Evolutionary conservation across 2,113 vertebrate genomes (phyloP).

Genomic region (Zeus faber): DNA sequence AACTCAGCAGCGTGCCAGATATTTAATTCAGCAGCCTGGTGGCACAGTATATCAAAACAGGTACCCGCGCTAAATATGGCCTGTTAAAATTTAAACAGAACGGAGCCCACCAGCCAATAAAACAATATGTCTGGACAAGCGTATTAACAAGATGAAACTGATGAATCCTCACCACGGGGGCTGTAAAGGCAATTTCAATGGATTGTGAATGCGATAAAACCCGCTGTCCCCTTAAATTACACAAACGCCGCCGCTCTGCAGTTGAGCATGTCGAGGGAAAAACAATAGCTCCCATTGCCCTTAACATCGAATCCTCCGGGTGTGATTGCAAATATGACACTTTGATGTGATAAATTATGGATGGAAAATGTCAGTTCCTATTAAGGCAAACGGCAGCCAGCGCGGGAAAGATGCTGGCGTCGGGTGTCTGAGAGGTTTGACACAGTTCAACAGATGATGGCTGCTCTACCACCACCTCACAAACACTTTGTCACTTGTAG

Average conservation of each 20-base stretch:
- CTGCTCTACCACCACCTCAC: too few relatives aligned
- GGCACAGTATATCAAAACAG: constrained; percentile 49
- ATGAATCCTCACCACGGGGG: constrained; percentile 10
- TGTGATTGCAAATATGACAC: constrained; percentile 50
- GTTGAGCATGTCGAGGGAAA: constrained; percentile 41
- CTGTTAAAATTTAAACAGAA: constrained; percentile 66
- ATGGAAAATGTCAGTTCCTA: constrained; percentile 23
- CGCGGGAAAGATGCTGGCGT: too few relatives aligned
- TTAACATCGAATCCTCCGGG: constrained; percentile 44
- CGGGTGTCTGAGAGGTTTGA: too few relatives aligned
- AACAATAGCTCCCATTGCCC: constrained; percentile 49
- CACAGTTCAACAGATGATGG: too few relatives aligned
- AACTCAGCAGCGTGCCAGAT: constrained; percentile 27
- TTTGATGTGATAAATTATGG: constrained; percentile 43
- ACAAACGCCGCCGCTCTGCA: constrained; percentile 62
- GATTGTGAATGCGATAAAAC: constrained; percentile 72
- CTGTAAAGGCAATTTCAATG: constrained; percentile 64
- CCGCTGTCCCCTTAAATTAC: constrained; percentile 67
- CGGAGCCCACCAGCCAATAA: constrained; percentile 51
- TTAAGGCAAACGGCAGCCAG: too few relatives aligned
- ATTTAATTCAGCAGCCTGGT: constrained; percentile 44
- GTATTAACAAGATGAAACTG: constrained; percentile 53
- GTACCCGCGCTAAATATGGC: constrained; percentile 39
- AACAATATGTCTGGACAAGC: constrained; percentile 47
- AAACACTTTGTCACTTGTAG: too few relatives aligned